These are phyloP conservation scores for Actinia equina DNA, from an alignment of 64 coral and sea anemone genomes.

Conservation along the genomic window DNA sequence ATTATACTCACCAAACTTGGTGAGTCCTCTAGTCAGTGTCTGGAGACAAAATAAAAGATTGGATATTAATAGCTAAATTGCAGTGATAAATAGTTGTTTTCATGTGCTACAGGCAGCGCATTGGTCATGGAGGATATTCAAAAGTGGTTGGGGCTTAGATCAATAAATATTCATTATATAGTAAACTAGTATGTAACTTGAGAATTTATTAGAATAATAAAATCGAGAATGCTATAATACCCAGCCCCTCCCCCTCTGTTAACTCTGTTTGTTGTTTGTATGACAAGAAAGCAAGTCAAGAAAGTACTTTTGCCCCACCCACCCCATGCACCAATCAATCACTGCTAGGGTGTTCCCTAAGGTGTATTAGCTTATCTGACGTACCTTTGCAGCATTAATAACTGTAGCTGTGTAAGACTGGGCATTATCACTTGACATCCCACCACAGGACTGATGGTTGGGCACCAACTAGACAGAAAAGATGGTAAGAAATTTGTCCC, in stretches of 20 bases:
- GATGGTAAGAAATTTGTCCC: neutral
- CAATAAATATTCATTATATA: no score
- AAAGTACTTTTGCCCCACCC: no score
- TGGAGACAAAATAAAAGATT: slow-evolving; percentile 15
- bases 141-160: no score
- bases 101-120: no score
- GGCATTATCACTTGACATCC: slow-evolving; percentile 80
- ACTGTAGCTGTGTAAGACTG: slow-evolving; percentile 96
- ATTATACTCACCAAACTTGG: slow-evolving; percentile 87
- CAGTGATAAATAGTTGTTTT: neutral
- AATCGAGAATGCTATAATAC: no score
- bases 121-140: no score
- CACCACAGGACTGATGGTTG: slow-evolving; percentile 94
- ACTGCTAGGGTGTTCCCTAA: neutral
- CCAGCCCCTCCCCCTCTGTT: no score
- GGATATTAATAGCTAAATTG: neutral
- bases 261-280: no score
- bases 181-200: no score
- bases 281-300: no score
- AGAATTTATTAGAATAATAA: no score
- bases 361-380: neutral
- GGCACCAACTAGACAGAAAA: slow-evolving; percentile 57
- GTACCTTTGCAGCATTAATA: slow-evolving; percentile 93
- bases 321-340: neutral
- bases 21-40: slow-evolving; percentile 86